These are phyloP conservation scores for Lasioglossum vierecki DNA, from an alignment of 2,888 invertebrate genomes.

Conservation along the genomic window DNA sequence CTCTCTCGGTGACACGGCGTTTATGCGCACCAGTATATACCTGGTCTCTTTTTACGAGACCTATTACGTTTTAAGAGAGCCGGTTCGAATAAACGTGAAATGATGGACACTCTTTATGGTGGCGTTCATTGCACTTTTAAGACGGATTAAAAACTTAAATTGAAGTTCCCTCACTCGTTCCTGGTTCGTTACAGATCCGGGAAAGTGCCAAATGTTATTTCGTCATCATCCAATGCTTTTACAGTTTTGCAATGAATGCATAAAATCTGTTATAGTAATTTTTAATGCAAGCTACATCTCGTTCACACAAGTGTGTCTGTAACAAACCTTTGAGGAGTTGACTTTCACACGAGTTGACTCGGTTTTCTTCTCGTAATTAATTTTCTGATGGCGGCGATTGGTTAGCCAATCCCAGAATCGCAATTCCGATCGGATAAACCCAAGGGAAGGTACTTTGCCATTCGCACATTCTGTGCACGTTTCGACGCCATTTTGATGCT, in stretches of 20 bases:
- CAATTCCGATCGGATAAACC: not conserved
- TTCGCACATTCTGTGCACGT: conserved; percentile 16
- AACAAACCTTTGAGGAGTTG: not conserved
- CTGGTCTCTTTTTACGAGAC: not conserved
- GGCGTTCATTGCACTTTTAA: not conserved
- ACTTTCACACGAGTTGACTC: not conserved
- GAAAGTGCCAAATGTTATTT: not conserved
- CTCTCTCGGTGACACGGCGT: not conserved
- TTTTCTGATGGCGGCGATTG: not conserved
- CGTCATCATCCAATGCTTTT: not conserved
- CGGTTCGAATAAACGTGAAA: not conserved
- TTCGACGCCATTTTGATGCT: conserved; percentile 13
- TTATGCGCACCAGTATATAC: not conserved
- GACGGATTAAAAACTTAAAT: not conserved
- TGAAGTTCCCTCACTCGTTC: not conserved
- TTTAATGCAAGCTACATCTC: not conserved
- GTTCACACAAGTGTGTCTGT: not conserved
- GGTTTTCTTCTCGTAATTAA: not conserved
- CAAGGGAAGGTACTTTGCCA: not conserved
- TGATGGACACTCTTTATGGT: not conserved
- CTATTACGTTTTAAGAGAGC: not conserved
- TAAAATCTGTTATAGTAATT: not conserved
- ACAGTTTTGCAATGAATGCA: not conserved
- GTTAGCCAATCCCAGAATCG: not conserved
- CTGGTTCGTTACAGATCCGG: not conserved